Base-by-base conservation (phyloP, 1,140 invertebrate genomes). In the Catajapyx aquilonaris region DNA sequence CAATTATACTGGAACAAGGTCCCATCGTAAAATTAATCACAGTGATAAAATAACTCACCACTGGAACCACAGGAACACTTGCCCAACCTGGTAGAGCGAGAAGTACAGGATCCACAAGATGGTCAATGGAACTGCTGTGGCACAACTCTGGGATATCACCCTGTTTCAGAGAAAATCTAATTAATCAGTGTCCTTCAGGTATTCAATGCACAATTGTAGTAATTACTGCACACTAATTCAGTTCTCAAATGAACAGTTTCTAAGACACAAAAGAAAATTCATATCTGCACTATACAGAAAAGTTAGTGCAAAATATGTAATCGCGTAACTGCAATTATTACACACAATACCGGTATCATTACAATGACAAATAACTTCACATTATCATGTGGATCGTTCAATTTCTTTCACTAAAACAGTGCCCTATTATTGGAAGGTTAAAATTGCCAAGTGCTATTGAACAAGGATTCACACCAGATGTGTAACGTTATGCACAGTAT, bases 61-160 rank as follows among this genome's bases (percentile, higher is more conserved):
- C 54, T 78, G 75, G 48, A 76, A 77, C 62, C 64, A 71, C 46
- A 81, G 59, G 52, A 84, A 85, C 28, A 68, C 69, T 59, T 80
- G 75, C 17, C 77, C 77, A 43, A 83, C 67, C 61, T 81, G 72
- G 45, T 71, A 78, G 1, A 83, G 44, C 1, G 78, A 83, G 44
- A 71, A 72, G 55, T 83, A 85, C 1, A 76, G 52, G 16, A 68
- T 56, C 76, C 78, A 84, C 10, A 83, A 54, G 20, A 65, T 44
- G 15, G 62, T 59, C 55, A 77, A 80, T n/a, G 65, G 52, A n/a
- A 67, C 57, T 20, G 65, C 52, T 13, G 59, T 64, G 40, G 71
- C 73, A 41, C 70, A 65, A 46, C 59, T 68, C 46, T 68, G 67
- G 19, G 68, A 72, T 16, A 76, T 51, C 46, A 77, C 67, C 23